Percentiles rank a stretch among this genome's conserved stretches.
These are phyloP conservation scores for Dicyrtomina minuta DNA, from an alignment of 2,888 invertebrate genomes.

Conservation along the genomic window DNA sequence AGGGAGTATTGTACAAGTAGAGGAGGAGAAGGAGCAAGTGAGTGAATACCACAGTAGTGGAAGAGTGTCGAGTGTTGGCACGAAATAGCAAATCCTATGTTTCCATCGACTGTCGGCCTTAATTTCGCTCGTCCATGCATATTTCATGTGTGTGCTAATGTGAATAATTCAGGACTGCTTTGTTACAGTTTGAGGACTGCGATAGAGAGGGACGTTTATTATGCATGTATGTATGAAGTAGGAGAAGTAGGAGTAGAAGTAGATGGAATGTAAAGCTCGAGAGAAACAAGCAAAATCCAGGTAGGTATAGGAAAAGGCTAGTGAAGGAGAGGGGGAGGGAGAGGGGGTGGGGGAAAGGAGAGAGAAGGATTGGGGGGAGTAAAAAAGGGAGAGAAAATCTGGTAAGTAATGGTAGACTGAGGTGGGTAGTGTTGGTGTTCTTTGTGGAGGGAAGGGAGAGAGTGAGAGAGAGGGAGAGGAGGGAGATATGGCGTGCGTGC, in stretches of 20 bases:
- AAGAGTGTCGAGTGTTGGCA: constrained; percentile 25
- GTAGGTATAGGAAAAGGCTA: too few species aligned
- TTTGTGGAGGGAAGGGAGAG: too few species aligned
- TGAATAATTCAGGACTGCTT: constrained; percentile 40
- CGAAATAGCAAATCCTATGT: constrained; percentile 3
- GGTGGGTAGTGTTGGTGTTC: not conserved
- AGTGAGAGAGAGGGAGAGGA: too few species aligned
- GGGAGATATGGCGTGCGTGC: too few species aligned
- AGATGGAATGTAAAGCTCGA: constrained; percentile 5
- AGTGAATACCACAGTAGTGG: not conserved
- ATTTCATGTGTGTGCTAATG: constrained; percentile 41
- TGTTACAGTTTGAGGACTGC: constrained; percentile 40
- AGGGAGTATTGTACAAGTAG: not conserved
- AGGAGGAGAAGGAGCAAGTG: not conserved
- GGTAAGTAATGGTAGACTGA: not conserved
- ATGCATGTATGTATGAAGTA: constrained; percentile 23
- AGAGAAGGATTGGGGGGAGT: not conserved
- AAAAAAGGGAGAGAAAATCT: not conserved
- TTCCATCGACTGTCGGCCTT: constrained; percentile 13
- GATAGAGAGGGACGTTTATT: constrained; percentile 32
- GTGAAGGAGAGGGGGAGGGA: not conserved
- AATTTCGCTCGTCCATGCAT: constrained; percentile 38
- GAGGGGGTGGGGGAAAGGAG: constrained; percentile 19
- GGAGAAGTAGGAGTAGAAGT: not conserved
- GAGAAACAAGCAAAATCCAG: constrained; percentile 1